These are phyloP conservation scores for Clytia hemisphaerica DNA, from an alignment of 30 jellyfish, hydroid and myxozoan genomes.

Conservation along the genomic window DNA sequence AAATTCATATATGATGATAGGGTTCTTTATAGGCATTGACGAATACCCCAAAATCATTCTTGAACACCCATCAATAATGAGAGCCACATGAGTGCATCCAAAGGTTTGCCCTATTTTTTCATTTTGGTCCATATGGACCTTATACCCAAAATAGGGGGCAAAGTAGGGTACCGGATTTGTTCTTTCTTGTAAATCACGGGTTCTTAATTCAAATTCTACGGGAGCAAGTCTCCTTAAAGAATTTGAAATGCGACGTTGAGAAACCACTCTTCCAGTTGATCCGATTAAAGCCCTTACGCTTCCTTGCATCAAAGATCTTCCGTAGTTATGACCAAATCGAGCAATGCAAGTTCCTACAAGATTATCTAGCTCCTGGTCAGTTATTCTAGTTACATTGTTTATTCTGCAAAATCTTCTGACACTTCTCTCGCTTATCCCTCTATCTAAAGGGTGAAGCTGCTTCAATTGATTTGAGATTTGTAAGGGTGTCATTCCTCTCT, in stretches of 20 bases:
- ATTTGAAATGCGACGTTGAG: neutral
- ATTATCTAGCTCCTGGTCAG: neutral
- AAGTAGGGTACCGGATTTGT: constrained; percentile 10
- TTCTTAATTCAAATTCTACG: neutral
- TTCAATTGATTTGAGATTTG: neutral
- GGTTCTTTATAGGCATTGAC: constrained; percentile 2
- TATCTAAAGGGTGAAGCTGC: neutral
- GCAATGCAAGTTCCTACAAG: neutral
- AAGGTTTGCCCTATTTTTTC: neutral
- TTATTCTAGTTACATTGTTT: neutral
- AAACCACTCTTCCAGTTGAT: neutral
- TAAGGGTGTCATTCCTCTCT: neutral
- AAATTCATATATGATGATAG: neutral
- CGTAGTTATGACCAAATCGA: neutral
- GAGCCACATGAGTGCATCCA: constrained; percentile 7
- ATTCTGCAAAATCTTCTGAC: constrained; percentile 5
- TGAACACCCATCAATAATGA: constrained; percentile 6
- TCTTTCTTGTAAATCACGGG: neutral
- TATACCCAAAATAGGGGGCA: constrained; percentile 5
- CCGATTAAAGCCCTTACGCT: neutral
- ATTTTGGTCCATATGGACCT: constrained; percentile 9
- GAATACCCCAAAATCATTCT: constrained; percentile 2
- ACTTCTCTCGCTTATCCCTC: constrained; percentile 4
- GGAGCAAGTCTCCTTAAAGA: constrained; percentile 4
- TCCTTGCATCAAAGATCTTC: constrained; percentile 14